Evolutionary conservation across 2,113 vertebrate species (phyloP), one percentile per base, ranked within the genome.

Genomic region (Toxostoma redivivum): DNA sequence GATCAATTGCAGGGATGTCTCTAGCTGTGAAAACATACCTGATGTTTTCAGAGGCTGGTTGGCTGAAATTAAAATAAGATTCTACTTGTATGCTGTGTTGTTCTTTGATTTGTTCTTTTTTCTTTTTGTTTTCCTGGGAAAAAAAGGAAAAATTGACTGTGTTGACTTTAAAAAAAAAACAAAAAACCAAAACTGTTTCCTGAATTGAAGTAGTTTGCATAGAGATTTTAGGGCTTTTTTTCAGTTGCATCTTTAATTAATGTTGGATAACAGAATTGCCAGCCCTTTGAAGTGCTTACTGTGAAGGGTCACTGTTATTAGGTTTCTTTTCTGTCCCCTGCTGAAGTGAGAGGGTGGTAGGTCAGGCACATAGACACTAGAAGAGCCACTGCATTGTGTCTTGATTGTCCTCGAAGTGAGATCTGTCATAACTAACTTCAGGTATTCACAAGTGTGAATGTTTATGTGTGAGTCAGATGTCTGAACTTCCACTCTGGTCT

Each of bases 11-110:
- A 72, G 88, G 40, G 69, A 92, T 96, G 50, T 83, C 80, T 90
- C 64, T 90, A 80, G 90, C 85, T 97, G 15, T 90, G 72, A 83
- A 94, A 97, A 86, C 71, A 83, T 62, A 89, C 80, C 70, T 96
- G 82, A 69, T 54, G 13, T 81, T 97, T 97, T 94, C 56, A 81
- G 69, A 83, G 37, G 16, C 72, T 85, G 51, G 4, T 35, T 93
- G 42, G 40, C 42, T 45, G 53, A 91, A 91, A 72, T 53, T 9
- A 95, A 95, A 80, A 53, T 60, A 64, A 93, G 25, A 47, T 89
- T 87, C 44, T 44, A 31, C 74, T 76, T 93, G 22, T 88, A 88
- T 81, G 8, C 33, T 38, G 5, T 56, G 10, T 44, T 69, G 56
- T 3, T 4, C 38, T 82, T 40, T 69, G 1, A 28, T 45, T 72